These are phyloP conservation scores for Centropyge bicolor DNA, from an alignment of 2,797 vertebrate genomes.

Conservation along the genomic window DNA sequence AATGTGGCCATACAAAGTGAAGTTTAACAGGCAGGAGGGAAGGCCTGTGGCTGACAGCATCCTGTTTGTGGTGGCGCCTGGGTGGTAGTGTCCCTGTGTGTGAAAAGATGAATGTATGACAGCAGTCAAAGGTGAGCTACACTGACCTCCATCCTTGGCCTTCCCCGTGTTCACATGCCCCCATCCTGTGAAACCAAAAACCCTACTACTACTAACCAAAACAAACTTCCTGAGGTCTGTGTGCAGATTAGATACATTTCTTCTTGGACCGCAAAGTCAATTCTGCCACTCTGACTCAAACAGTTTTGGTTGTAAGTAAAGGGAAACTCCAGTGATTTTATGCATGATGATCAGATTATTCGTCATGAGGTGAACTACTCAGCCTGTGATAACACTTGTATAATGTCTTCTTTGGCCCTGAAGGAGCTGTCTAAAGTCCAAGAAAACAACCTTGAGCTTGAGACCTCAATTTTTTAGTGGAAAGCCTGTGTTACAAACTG, in stretches of 20 bases:
- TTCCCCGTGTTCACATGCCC: conserved; percentile 73
- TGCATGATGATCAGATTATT: background rate
- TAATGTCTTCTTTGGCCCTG: background rate
- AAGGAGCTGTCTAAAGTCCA: background rate
- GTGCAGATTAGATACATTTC: background rate
- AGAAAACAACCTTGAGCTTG: conserved; percentile 2
- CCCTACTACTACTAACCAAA: conserved; percentile 21
- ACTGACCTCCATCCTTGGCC: conserved; percentile 49
- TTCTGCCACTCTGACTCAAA: background rate
- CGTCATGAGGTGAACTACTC: background rate
- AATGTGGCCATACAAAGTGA: background rate
- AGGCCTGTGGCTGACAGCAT: conserved; percentile 20
- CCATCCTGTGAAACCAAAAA: conserved; percentile 57
- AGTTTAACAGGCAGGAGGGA: background rate
- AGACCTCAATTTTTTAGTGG: background rate
- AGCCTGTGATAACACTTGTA: background rate
- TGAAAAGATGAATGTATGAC: conserved; percentile 60
- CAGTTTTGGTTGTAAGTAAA: background rate
- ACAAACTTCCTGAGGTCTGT: conserved; percentile 29
- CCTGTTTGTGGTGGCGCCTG: conserved; percentile 27
- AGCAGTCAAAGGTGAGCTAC: conserved; percentile 62
- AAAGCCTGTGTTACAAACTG: background rate
- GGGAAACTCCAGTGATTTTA: background rate
- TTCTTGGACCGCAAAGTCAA: conserved; percentile 4
- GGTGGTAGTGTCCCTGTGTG: background rate